Evolutionary conservation across 2,888 invertebrate genomes (phyloP).

Genomic region (Athalia rosae): DNA sequence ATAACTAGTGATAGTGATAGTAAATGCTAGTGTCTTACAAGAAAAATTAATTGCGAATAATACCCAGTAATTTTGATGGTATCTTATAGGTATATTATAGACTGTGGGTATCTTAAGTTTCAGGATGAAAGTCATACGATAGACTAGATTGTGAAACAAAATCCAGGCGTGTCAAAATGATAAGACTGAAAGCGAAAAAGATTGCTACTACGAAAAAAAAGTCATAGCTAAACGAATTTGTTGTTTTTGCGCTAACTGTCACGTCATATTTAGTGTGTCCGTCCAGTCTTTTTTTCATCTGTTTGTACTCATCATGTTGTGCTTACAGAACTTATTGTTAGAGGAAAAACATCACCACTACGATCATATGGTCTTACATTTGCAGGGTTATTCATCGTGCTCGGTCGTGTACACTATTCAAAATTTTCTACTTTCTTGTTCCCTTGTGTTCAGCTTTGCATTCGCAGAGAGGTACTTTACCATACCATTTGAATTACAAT

Average conservation of each 20-base stretch:
- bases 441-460: neutral
- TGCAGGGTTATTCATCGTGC: slow-evolving; percentile 6
- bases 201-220: slow-evolving; percentile 17
- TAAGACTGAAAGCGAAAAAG: slow-evolving; percentile 32
- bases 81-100: slow-evolving; percentile 11
- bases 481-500: too few relatives aligned
- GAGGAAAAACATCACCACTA: neutral
- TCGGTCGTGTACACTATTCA: slow-evolving; percentile 39
- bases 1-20: slow-evolving; percentile 13
- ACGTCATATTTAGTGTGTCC: slow-evolving; percentile 32
- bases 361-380: neutral
- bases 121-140: slow-evolving; percentile 13
- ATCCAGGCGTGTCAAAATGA: slow-evolving; percentile 36
- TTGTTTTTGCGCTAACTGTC: slow-evolving; percentile 24
- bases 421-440: neutral
- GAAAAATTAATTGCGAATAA: slow-evolving; percentile 1
- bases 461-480: neutral
- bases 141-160: slow-evolving; percentile 6
- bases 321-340: slow-evolving; percentile 5
- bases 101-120: slow-evolving; percentile 22
- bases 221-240: slow-evolving; percentile 3
- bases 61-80: slow-evolving; percentile 4
- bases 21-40: slow-evolving; percentile 16
- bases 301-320: neutral
- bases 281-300: slow-evolving; percentile 13